Evolutionary conservation across 2,888 invertebrate genomes (phyloP).

Genomic region (Hyppa rectilinea): DNA sequence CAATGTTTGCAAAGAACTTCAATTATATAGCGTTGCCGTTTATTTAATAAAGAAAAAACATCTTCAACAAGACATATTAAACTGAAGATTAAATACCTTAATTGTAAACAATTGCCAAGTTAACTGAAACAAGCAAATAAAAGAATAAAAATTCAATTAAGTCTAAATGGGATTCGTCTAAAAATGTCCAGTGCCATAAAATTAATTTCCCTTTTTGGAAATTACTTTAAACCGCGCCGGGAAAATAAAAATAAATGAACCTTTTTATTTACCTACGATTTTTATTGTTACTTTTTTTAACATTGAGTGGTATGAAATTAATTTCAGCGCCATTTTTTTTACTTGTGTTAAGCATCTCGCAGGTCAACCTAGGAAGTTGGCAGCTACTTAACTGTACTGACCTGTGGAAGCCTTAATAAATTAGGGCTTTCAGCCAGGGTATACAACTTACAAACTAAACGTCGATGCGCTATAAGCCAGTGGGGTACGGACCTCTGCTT

Average conservation of each 20-base stretch:
- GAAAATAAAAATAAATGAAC: constrained; percentile 33
- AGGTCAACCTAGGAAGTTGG: neutral
- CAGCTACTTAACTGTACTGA: neutral
- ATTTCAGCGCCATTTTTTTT: neutral
- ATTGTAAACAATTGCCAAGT: constrained; percentile 47
- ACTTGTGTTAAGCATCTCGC: neutral
- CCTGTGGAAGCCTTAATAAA: neutral
- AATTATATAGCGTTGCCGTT: constrained; percentile 13
- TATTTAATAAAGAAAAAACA: constrained; percentile 34
- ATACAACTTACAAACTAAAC: neutral
- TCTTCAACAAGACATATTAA: constrained; percentile 34
- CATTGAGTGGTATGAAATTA: neutral
- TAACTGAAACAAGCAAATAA: constrained; percentile 47
- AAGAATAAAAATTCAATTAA: constrained; percentile 45
- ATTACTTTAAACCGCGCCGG: constrained; percentile 22
- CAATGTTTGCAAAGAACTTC: constrained; percentile 29
- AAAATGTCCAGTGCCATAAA: constrained; percentile 27
- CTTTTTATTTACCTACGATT: constrained; percentile 21
- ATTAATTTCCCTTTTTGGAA: constrained; percentile 36
- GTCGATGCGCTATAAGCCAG: neutral
- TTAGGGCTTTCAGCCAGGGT: neutral
- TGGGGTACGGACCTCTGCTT: too few species aligned
- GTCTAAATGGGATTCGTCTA: constrained; percentile 19
- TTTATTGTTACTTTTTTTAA: constrained; percentile 9
- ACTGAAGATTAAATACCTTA: constrained; percentile 39